Evolutionary conservation across 2,888 invertebrate species (phyloP).

Genomic region (Chesias legatella): DNA sequence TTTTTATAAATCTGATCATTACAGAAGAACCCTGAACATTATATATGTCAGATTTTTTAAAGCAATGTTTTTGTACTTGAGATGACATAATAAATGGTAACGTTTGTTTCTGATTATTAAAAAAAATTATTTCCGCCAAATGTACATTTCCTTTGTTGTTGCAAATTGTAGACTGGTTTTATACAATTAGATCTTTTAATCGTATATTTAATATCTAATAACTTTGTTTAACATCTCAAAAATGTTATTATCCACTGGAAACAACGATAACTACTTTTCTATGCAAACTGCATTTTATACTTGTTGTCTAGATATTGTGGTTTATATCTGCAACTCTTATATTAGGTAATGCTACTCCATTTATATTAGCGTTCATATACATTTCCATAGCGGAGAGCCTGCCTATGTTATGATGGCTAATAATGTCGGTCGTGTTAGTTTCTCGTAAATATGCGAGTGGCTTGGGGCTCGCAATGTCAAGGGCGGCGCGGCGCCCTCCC

Average conservation of each 20-base stretch:
- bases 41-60: too few relatives aligned
- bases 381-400: constrained; percentile 5
- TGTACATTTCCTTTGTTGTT: not conserved
- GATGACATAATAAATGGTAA: not conserved
- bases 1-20: constrained; percentile 4
- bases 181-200: not conserved
- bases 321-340: constrained; percentile 1
- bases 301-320: constrained; percentile 1
- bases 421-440: constrained; percentile 39
- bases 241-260: not conserved
- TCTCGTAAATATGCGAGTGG: constrained; percentile 46
- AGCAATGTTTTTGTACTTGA: too few relatives aligned
- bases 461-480: constrained; percentile 59
- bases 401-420: constrained; percentile 19
- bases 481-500: constrained; percentile 55
- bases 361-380: constrained; percentile 8
- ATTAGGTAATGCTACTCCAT: not conserved
- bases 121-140: not conserved
- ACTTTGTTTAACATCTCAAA: too few relatives aligned
- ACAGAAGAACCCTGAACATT: not conserved
- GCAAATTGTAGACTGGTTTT: not conserved
- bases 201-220: too few relatives aligned
- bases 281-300: constrained; percentile 2
- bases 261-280: constrained; percentile 1
- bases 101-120: not conserved